A percentile compares a stretch with the other conserved stretches of the same genome.
These are phyloP conservation scores for Epizoanthus fatuus DNA, from an alignment of 92 coral and sea anemone genomes.

Conservation along the genomic window DNA sequence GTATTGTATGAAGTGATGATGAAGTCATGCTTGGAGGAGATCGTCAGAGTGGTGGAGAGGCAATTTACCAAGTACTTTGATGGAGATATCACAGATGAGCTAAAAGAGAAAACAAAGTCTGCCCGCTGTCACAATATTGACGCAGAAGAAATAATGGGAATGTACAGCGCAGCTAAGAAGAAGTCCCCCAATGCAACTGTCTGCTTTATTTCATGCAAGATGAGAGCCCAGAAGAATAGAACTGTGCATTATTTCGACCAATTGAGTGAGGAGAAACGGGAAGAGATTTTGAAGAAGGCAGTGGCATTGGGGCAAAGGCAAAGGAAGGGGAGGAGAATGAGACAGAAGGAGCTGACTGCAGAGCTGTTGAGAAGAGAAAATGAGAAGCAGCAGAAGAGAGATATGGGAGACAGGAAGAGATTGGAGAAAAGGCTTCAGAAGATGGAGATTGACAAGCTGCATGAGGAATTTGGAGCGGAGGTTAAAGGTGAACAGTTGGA, in stretches of 20 bases:
- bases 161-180: constrained; percentile 14
- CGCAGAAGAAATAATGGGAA: constrained; percentile 13
- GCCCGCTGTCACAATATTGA: too few relatives aligned
- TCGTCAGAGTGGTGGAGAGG: neutral
- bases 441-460: neutral
- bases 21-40: neutral
- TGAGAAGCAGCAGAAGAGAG: constrained; percentile 33
- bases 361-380: constrained; percentile 9
- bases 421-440: constrained; percentile 14
- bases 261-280: constrained; percentile 4
- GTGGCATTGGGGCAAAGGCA: constrained; percentile 12
- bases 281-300: constrained; percentile 10
- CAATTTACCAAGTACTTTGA: neutral
- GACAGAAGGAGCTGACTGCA: constrained; percentile 13
- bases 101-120: too few relatives aligned
- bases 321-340: constrained; percentile 13
- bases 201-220: constrained; percentile 12
- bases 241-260: constrained; percentile 7
- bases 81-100: too few relatives aligned
- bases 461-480: constrained; percentile 1
- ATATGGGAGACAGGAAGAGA: too few relatives aligned
- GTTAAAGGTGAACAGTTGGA: neutral
- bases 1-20: neutral
- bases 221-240: constrained; percentile 26
- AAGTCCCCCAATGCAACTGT: constrained; percentile 23